Base-by-base conservation (phyloP, 2,113 vertebrate genomes). In the Tachysurus vachellii region DNA sequence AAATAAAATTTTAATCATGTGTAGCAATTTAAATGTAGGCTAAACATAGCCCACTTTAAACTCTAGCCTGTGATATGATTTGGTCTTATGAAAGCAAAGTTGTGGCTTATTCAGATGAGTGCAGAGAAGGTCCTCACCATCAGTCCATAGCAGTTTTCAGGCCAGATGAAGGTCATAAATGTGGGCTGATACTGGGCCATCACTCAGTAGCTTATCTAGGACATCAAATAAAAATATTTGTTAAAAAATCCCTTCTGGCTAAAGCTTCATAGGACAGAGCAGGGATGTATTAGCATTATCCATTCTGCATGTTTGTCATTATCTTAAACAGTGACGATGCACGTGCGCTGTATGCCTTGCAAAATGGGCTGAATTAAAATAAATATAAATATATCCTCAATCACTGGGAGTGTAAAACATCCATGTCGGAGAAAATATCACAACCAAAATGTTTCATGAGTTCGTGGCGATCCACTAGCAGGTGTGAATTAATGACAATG, bases 401-500 rank as follows among this genome's bases (percentile, higher is more conserved):
- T 70, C 17, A 70, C 16, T 19, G 68, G 6, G 17, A 4, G 11
- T 11, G 3, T 44, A 19, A 47, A 47, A 73, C 19, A 70, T 36
- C 36, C 17, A 21, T 11, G 10, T 13, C 50, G 42, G 1, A 42
- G 31, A 42, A 82, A 28, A 68, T 54, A n/a, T 71, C 66, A 42
- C 12, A 70, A 4, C 26, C 13, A 36, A 31, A 70, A 70, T 79
- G 75, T 54, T 26, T 54, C 26, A 54, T 16, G 75, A 79, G 47
- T 28, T 73, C 64, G 71, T 68, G 64, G 42, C 17, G 23, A 47
- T 83, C 5, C 50, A 56, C 10, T 31, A 54, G n/a, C 47, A 83
- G 26, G n/a, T 70, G 47, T 71, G 62, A 83, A 83, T 53, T 53
- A 28, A 83, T 66, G 36, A 66, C 36, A 47, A 66, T 53, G 26